Conservation (phyloP, 2,797 vertebrate genomes). For the Simalia tracyae region DNA sequence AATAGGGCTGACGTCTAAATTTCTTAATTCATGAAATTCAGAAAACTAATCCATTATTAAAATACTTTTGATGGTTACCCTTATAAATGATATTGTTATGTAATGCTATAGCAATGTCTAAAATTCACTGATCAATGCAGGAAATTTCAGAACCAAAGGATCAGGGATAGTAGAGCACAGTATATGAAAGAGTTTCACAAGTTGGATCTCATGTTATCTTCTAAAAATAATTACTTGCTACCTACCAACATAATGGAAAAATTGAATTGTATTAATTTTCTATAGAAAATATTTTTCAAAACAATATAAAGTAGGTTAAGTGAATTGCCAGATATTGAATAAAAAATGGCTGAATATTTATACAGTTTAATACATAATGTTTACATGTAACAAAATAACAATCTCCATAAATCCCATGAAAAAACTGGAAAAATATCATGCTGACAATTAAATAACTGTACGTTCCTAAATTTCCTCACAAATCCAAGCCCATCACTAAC, state of each 20-base stretch:
- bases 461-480: neutral
- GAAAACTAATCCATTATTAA: slow-evolving; percentile 8
- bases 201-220: slow-evolving; percentile 39
- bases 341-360: slow-evolving; percentile 19
- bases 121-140: slow-evolving; percentile 16
- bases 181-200: slow-evolving; percentile 34
- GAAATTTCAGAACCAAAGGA: slow-evolving; percentile 38
- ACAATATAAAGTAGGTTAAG: neutral
- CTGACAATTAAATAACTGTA: slow-evolving; percentile 55
- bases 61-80: slow-evolving; percentile 6
- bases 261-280: slow-evolving; percentile 18
- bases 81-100: slow-evolving; percentile 17
- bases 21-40: slow-evolving; percentile 36
- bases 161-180: neutral
- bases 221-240: slow-evolving; percentile 31
- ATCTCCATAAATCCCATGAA: slow-evolving; percentile 41
- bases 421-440: slow-evolving; percentile 44
- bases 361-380: slow-evolving; percentile 57
- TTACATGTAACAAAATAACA: slow-evolving; percentile 62
- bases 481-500: neutral
- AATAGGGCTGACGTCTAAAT: slow-evolving; percentile 4
- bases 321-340: slow-evolving; percentile 8
- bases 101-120: slow-evolving; percentile 11
- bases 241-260: slow-evolving; percentile 15
- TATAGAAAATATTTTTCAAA: slow-evolving; percentile 40